phyloP scores from a whole-genome alignment of 2,113 vertebrate species.

The Smithornis capensis region DNA sequence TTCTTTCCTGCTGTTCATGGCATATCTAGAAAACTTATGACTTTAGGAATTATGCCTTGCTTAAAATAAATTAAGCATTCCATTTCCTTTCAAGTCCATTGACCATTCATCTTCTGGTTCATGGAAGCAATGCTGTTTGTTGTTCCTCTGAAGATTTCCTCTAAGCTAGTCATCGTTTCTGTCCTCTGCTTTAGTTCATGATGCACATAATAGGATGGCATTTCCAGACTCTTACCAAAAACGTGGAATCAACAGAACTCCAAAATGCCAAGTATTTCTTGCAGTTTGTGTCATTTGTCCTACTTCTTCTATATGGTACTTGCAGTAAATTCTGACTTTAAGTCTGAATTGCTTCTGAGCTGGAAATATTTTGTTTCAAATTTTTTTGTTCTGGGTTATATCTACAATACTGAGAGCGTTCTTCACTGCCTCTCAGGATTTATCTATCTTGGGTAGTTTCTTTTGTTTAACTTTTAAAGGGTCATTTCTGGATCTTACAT shows the following conservation, averaged over 20 bases:
- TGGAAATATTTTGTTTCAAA: background rate
- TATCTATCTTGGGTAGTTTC: background rate
- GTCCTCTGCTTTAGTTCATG: background rate
- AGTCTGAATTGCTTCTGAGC: background rate
- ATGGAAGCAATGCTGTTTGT: background rate
- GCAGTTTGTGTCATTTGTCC: background rate
- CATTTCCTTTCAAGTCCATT: background rate
- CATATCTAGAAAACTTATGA: background rate
- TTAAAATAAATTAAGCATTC: background rate
- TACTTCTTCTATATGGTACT: background rate
- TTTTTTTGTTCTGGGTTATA: background rate
- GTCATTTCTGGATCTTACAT: background rate
- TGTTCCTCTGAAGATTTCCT: background rate
- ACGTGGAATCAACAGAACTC: background rate
- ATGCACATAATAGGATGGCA: background rate
- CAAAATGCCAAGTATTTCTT: background rate
- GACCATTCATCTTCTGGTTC: background rate
- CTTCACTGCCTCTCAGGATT: background rate
- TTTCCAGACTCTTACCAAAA: background rate
- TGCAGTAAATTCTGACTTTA: background rate
- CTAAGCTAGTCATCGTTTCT: background rate
- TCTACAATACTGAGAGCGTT: background rate
- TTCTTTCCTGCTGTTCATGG: background rate
- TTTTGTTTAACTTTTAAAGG: background rate
- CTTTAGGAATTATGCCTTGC: background rate